These are phyloP conservation scores for Corythoichthys haematopterus DNA, from an alignment of 2,113 vertebrate genomes.

Conservation along the genomic window DNA sequence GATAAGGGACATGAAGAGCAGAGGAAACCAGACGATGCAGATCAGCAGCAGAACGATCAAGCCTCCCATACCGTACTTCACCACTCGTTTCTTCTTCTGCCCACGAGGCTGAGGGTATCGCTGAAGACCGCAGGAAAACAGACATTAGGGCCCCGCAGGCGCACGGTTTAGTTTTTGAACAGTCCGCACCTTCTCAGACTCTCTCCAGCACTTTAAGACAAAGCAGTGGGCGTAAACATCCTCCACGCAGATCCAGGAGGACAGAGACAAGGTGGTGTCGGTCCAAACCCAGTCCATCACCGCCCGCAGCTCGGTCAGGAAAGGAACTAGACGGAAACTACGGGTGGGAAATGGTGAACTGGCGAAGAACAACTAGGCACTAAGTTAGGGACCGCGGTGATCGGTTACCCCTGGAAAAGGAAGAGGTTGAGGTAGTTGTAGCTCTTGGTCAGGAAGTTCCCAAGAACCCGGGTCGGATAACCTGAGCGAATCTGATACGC, in stretches of 20 bases:
- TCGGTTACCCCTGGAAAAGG: slow-evolving; percentile 92
- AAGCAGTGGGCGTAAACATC: slow-evolving; percentile 99
- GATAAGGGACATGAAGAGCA: slow-evolving; percentile 98
- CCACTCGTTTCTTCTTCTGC: slow-evolving; percentile 98
- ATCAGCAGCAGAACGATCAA: slow-evolving; percentile 96
- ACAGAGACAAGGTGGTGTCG: slow-evolving; percentile 93
- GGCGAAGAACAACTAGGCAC: too few relatives aligned
- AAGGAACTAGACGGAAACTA: slow-evolving; percentile 94
- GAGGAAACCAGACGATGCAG: slow-evolving; percentile 97
- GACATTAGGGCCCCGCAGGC: neutral
- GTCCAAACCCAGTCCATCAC: slow-evolving; percentile 99
- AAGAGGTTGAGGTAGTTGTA: slow-evolving; percentile 98
- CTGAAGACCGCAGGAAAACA: slow-evolving; percentile 58
- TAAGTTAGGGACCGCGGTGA: neutral
- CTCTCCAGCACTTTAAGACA: slow-evolving; percentile 96
- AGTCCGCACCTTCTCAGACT: slow-evolving; percentile 86
- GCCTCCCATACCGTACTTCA: slow-evolving; percentile 98
- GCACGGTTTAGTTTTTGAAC: too few relatives aligned
- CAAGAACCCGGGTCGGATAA: slow-evolving; percentile 94
- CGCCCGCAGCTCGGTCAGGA: slow-evolving; percentile 91
- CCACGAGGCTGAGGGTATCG: slow-evolving; percentile 94
- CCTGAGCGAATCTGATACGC: slow-evolving; percentile 99
- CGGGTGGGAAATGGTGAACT: neutral
- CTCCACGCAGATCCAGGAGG: slow-evolving; percentile 98
- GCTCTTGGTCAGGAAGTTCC: slow-evolving; percentile 98